Conservation (phyloP, 2,113 vertebrate species). For the Vombatus ursinus region DNA sequence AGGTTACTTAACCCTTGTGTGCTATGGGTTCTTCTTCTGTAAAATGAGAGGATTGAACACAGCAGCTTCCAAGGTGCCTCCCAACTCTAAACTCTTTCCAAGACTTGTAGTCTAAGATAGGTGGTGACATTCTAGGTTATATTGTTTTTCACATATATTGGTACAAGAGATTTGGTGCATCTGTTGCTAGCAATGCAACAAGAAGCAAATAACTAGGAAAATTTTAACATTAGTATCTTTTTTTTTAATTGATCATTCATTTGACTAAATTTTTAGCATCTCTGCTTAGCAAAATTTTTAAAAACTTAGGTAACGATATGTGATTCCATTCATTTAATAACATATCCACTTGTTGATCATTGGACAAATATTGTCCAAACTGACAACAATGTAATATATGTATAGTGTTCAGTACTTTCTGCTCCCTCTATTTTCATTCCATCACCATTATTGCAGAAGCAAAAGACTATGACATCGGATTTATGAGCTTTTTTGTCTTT, state of each 20-base stretch:
- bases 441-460: background rate
- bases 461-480: background rate
- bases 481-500: background rate
- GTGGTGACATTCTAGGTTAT: background rate
- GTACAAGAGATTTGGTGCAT: conserved; percentile 28
- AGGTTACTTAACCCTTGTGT: too few species aligned
- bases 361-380: background rate
- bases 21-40: too few species aligned
- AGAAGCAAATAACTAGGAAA: too few species aligned
- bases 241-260: too few species aligned
- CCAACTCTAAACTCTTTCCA: too few species aligned
- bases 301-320: too few species aligned
- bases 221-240: too few species aligned
- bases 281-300: too few species aligned
- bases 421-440: background rate
- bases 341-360: background rate
- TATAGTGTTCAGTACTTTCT: background rate
- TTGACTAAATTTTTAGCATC: too few species aligned
- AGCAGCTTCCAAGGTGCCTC: too few species aligned
- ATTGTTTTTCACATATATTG: conserved; percentile 41
- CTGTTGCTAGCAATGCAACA: background rate
- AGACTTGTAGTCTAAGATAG: background rate
- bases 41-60: too few species aligned
- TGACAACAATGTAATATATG: too few species aligned
- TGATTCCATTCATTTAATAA: background rate